Conservation (phyloP, 2,797 vertebrate species). For the Neomorphus geoffroyi region DNA sequence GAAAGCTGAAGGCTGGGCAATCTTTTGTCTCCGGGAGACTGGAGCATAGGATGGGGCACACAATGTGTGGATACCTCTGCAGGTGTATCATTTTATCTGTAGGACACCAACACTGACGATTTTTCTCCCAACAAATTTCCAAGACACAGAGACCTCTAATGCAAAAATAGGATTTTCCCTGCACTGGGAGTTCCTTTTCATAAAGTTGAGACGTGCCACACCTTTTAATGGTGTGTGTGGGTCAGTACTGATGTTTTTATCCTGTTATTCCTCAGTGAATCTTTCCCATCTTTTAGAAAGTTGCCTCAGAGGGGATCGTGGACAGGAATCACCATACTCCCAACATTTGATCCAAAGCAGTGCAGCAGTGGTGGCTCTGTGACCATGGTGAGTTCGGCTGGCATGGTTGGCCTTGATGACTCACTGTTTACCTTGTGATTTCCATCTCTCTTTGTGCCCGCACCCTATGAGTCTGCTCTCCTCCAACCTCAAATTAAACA, state of each 20-base stretch:
- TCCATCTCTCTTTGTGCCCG: slow-evolving; percentile 12
- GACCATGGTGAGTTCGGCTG: background rate
- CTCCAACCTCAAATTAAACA: slow-evolving; percentile 47
- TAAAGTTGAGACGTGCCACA: background rate
- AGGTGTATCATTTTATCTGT: background rate
- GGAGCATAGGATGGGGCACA: background rate
- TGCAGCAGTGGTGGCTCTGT: background rate
- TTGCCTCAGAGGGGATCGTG: background rate
- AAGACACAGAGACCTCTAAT: background rate
- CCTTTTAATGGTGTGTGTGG: accelerated
- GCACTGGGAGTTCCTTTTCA: accelerated
- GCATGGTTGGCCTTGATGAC: slow-evolving; percentile 1
- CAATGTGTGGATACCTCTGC: background rate
- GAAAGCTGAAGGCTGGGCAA: background rate
- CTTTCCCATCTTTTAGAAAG: background rate
- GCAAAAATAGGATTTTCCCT: background rate
- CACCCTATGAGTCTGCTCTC: background rate
- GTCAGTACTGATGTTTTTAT: background rate
- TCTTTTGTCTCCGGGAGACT: background rate
- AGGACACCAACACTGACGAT: background rate
- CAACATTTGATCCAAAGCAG: background rate
- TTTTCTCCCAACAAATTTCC: background rate
- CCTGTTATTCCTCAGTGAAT: background rate
- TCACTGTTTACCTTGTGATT: slow-evolving; percentile 54
- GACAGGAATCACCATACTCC: background rate